Conservation (phyloP, 1,140 invertebrate species). For the Stegodyphus dumicola region DNA sequence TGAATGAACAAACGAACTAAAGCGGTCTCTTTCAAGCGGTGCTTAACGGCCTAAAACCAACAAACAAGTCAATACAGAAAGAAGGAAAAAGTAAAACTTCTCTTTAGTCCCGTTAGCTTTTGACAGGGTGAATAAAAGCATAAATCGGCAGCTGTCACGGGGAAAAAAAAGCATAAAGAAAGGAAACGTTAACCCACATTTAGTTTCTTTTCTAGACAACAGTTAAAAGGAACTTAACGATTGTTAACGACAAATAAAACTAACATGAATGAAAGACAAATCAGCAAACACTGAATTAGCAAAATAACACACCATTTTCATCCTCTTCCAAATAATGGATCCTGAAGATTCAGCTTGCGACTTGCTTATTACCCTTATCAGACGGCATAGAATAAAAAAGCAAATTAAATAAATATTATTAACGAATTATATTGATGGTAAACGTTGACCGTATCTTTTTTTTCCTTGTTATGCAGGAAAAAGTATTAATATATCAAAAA, state of each 20-base stretch:
- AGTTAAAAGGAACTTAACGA: neutral
- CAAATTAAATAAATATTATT: neutral
- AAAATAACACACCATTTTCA: neutral
- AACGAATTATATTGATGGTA: no score
- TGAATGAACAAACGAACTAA: neutral
- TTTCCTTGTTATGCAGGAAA: no score
- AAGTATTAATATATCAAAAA: no score
- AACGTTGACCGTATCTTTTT: no score
- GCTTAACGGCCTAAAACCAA: neutral
- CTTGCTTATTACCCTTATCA: neutral
- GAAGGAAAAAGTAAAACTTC: neutral
- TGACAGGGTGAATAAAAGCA: slow-evolving; percentile 29
- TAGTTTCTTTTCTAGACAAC: neutral
- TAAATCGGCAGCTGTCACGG: slow-evolving; percentile 29
- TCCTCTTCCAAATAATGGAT: neutral
- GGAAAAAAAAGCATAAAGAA: neutral
- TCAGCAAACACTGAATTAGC: neutral
- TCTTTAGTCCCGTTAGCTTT: neutral
- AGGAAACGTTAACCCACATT: slow-evolving; percentile 21
- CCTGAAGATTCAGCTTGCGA: neutral
- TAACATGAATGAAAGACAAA: neutral
- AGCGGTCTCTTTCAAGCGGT: neutral
- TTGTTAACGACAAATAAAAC: neutral
- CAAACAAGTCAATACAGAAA: neutral
- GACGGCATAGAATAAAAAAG: neutral